Evolutionary conservation across 2,113 vertebrate genomes (phyloP), one percentile per base, ranked within the genome.

Genomic region (Hemibagrus wyckioides): DNA sequence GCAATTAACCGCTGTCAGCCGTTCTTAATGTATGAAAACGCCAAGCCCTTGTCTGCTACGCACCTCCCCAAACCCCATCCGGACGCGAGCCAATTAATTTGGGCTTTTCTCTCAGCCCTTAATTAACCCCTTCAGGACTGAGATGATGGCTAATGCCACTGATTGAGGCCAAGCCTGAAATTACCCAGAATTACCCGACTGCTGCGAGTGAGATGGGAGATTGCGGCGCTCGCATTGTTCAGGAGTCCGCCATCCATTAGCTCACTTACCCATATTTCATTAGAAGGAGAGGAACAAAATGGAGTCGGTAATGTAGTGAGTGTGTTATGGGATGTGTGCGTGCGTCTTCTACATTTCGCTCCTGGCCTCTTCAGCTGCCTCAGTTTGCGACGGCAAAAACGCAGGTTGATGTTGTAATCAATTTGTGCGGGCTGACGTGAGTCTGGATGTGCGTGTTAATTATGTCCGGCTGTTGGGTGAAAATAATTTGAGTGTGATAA

Each of bases 401-500:
- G 0, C 75, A 85, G 48, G 76, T 82, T 91, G 93, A 94, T 93
- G 94, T 93, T 92, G 92, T 94, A 95, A 94, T 95, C 93, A 94
- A 94, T 95, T 94, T 94, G 94, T 93, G 92, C 73, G 91, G 82
- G 92, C 93, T 93, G 93, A 94, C 92, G 80, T 92, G 91, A 80
- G 90, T 93, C 92, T 92, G 93, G 92, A 95, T 93, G 90, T 92
- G 94, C 91, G 93, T 94, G 94, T 95, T 95, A 95, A 95, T 95
- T 94, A 95, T 94, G 90, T 39, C 54, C 84, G 93, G 93, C 94
- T 94, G 94, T 93, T 92, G 93, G 92, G 94, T 94, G 94, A 94
- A 95, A 93, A 95, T 94, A 92, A 95, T 95, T 94, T 94, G 92
- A 94, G 93, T 84, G 89, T 82, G 90, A 94, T 95, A 95, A 95